Base-by-base conservation (phyloP, 2,797 vertebrate species). In the Liparis tanakae region DNA sequence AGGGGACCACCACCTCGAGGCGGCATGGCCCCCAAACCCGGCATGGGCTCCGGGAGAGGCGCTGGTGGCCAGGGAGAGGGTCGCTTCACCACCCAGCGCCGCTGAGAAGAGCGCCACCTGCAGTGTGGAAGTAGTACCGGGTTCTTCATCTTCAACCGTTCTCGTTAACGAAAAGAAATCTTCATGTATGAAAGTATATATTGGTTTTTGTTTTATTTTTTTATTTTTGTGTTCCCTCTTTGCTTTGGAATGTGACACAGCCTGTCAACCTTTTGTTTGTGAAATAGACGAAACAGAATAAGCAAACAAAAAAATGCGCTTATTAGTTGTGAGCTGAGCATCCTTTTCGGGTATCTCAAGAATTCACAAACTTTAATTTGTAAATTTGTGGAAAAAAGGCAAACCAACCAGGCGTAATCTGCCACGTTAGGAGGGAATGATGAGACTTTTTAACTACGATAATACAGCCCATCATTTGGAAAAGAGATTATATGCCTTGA, bases 201-300 rank as follows among this genome's bases (percentile, higher is more conserved):
- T 91, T 92, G 91, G 88, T 79, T 76, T 85, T 74, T 88, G 85
- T 53, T 89, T 86, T 51, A 80, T 86, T 70, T 86, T 69, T 73
- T 57, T 63, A 39, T 61, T 37, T 79, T 73, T 77, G 82, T 80
- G 78, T 85, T 83, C 80, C 81, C 82, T 88, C 87, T 91, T 96
- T 95, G 94, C 95, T 98, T 97, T 96, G 96, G 96, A 98, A 98
- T 97, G 96, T 98, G 96, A 98, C 96, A 90, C 95, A 95, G 94
- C 95, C 95, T 95, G 95, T 96, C 96, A 93, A 95, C 96, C 87
- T 96, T 96, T 62, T 46, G 85, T 89, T 87, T 95, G 95, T 96
- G 95, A 96, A 92, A 89, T 93, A 95, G 95, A 93, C 89, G 70
- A 91, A 90, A 93, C 84, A 86, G 85, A 87, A 91, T 81, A 83